These are phyloP conservation scores for Iselma pallidipennis DNA, from an alignment of 2,888 invertebrate genomes.

Conservation along the genomic window DNA sequence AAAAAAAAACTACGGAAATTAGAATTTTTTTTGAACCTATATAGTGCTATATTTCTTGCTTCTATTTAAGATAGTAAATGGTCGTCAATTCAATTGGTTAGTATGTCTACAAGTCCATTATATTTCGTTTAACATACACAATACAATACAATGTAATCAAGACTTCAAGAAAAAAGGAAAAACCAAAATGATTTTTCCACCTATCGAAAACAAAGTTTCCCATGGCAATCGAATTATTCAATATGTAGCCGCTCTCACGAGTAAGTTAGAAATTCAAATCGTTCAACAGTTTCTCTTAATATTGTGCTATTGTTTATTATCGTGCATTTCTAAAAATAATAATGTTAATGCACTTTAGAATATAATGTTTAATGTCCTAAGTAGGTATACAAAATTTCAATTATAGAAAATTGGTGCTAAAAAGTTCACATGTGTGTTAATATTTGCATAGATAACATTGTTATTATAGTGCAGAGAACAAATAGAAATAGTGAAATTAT, in stretches of 20 bases:
- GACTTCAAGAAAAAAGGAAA: background rate
- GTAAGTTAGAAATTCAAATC: too few species aligned
- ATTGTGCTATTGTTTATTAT: too few species aligned
- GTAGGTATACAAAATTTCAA: conserved; percentile 30
- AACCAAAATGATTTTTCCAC: conserved; percentile 10
- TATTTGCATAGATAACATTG: background rate
- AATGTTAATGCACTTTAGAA: too few species aligned
- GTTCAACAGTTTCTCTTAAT: too few species aligned
- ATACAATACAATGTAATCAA: background rate
- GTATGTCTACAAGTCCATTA: conserved; percentile 12
- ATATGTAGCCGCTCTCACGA: conserved; percentile 42
- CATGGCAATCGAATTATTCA: conserved; percentile 31
- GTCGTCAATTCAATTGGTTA: conserved; percentile 18
- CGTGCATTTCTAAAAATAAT: too few species aligned
- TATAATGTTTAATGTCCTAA: conserved; percentile 26
- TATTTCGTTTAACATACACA: background rate
- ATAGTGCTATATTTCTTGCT: conserved; percentile 15
- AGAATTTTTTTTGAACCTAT: too few species aligned
- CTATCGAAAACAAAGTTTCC: conserved; percentile 13
- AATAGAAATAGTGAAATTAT: background rate
- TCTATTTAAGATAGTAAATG: conserved; percentile 14
- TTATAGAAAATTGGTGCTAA: background rate
- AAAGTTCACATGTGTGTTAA: too few species aligned
- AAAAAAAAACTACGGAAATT: too few species aligned
- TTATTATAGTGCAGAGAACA: background rate